A percentile compares a stretch with the other conserved stretches of the same genome.
Evolutionary conservation across 2,113 vertebrate genomes (phyloP).

Genomic region (Phyllostomus hastatus): DNA sequence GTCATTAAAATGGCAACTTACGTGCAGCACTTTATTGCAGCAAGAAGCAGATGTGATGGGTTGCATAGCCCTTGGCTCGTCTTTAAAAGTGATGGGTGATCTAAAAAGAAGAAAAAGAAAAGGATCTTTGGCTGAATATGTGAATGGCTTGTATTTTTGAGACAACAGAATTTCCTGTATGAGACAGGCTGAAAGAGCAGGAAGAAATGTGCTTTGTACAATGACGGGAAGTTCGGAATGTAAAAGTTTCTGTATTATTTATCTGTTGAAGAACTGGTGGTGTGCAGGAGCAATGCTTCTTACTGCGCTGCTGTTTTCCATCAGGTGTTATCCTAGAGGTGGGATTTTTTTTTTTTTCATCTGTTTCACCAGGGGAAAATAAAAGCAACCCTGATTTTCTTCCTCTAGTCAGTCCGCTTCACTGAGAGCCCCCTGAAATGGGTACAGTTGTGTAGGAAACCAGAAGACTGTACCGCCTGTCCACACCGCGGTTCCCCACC

Average conservation of each 20-base stretch:
- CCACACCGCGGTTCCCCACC: neutral
- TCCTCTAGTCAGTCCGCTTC: conserved; percentile 48
- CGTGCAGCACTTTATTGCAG: conserved; percentile 85
- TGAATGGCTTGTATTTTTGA: conserved; percentile 71
- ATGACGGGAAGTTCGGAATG: conserved; percentile 60
- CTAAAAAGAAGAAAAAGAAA: conserved; percentile 61
- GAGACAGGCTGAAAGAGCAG: conserved; percentile 59
- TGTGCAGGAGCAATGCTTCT: conserved; percentile 62
- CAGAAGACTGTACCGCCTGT: neutral
- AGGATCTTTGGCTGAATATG: conserved; percentile 64
- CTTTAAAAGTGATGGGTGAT: conserved; percentile 69
- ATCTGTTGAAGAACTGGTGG: conserved; percentile 56
- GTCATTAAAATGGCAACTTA: conserved; percentile 85
- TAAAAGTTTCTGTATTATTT: conserved; percentile 55
- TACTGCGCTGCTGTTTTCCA: conserved; percentile 44
- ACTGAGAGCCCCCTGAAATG: neutral
- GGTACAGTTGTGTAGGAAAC: conserved; percentile 20
- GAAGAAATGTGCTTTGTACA: conserved; percentile 65
- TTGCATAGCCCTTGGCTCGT: conserved; percentile 67
- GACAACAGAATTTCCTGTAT: conserved; percentile 59
- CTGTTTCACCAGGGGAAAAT: conserved; percentile 57
- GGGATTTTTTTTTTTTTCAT: neutral
- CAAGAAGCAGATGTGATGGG: conserved; percentile 75
- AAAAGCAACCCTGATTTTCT: conserved; percentile 55
- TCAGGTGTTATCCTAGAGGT: neutral